Conservation (phyloP, 64 coral and sea anemone genomes). For the Stylophora pistillata region DNA sequence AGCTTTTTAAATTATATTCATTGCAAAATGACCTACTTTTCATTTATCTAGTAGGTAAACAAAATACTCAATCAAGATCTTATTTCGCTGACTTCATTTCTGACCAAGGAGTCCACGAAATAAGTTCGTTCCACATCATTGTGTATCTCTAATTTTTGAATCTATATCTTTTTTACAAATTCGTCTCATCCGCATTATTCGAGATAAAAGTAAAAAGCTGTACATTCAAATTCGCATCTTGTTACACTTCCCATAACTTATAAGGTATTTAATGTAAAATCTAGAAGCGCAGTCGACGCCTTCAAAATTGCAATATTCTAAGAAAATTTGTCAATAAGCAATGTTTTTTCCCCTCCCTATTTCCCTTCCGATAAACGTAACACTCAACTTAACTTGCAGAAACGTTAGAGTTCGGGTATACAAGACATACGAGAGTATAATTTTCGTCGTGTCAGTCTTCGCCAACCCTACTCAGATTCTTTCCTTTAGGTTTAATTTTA, state of each 20-base stretch:
- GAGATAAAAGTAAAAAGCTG: constrained; percentile 1
- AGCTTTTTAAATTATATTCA: background rate
- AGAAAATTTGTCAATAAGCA: background rate
- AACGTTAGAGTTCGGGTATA: too few species aligned
- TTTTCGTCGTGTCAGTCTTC: too few species aligned
- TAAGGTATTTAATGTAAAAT: background rate
- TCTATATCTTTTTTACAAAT: background rate
- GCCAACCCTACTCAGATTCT: too few species aligned
- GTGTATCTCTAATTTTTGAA: background rate
- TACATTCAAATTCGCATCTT: background rate
- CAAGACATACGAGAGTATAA: too few species aligned
- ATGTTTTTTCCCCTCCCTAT: too few species aligned
- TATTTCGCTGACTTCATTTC: background rate
- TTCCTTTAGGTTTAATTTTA: too few species aligned
- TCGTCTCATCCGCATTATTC: background rate
- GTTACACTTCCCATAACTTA: background rate
- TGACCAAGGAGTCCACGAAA: background rate
- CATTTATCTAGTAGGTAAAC: background rate
- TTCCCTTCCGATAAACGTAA: too few species aligned
- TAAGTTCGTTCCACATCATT: background rate
- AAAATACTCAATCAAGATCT: background rate
- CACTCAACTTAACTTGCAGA: too few species aligned
- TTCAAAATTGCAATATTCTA: background rate
- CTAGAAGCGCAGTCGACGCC: background rate
- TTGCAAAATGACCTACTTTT: constrained; percentile 1